phyloP scores from a whole-genome alignment of 2,888 invertebrate genomes.

The Nezara viridula region DNA sequence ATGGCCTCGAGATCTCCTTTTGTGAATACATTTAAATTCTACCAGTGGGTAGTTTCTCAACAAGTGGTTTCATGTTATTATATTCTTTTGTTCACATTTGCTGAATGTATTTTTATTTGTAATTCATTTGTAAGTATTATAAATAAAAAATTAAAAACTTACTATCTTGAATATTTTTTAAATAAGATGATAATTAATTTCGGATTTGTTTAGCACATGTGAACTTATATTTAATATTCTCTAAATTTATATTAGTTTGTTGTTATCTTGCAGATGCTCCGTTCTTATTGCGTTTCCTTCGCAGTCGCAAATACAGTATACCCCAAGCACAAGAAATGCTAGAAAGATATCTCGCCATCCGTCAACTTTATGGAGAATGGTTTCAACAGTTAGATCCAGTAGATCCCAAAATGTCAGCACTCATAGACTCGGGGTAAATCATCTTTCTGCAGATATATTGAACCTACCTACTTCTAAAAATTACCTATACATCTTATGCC shows the following conservation, averaged over 20 bases:
- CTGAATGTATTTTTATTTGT: too few relatives aligned
- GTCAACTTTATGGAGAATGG: constrained; percentile 89
- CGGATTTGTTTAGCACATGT: not conserved
- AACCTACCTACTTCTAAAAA: not conserved
- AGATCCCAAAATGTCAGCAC: constrained; percentile 83
- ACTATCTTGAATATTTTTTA: not conserved
- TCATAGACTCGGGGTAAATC: constrained; percentile 82
- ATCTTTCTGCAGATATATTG: not conserved
- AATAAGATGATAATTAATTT: not conserved
- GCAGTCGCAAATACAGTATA: constrained; percentile 83
- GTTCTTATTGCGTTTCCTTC: constrained; percentile 82
- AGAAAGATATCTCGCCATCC: constrained; percentile 86
- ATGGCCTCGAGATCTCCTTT: too few relatives aligned
- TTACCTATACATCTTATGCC: not conserved
- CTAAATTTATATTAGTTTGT: not conserved
- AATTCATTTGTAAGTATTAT: too few relatives aligned
- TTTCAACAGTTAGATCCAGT: constrained; percentile 85
- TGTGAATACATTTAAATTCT: too few relatives aligned
- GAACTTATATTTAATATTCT: not conserved
- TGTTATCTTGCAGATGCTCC: constrained; percentile 74
- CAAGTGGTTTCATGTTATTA: too few relatives aligned
- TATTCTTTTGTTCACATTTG: too few relatives aligned
- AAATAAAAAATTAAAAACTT: too few relatives aligned
- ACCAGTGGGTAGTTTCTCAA: too few relatives aligned
- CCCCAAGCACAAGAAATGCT: constrained; percentile 86